Conservation (phyloP, 2,888 invertebrate genomes). For the Masnerella sp. region DNA sequence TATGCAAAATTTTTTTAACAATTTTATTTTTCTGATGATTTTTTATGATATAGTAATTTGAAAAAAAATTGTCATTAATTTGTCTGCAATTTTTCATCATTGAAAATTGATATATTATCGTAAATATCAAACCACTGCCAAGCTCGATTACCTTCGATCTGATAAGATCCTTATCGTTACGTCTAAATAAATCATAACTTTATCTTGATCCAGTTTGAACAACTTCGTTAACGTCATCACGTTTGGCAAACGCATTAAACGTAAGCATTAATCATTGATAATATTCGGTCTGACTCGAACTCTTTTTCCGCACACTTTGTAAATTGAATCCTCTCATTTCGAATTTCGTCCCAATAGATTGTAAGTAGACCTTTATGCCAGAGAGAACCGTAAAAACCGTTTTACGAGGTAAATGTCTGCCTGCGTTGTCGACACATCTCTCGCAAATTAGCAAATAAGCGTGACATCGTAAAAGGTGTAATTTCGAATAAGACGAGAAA, state of each 20-base stretch:
- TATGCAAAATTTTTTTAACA: too few relatives aligned
- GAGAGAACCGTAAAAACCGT: not conserved
- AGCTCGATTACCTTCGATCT: not conserved
- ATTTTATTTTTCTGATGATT: too few relatives aligned
- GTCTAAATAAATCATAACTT: slow-evolving; percentile 8
- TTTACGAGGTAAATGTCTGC: not conserved
- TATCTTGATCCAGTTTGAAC: slow-evolving; percentile 2
- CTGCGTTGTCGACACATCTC: slow-evolving; percentile 2
- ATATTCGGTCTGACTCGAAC: not conserved
- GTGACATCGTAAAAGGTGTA: slow-evolving; percentile 1
- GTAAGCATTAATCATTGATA: slow-evolving; percentile 8
- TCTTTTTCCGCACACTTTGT: not conserved
- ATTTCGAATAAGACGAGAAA: too few relatives aligned
- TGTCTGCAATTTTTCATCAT: too few relatives aligned
- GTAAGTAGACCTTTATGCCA: not conserved
- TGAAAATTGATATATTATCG: too few relatives aligned
- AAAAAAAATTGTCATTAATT: too few relatives aligned
- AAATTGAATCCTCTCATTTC: slow-evolving; percentile 1
- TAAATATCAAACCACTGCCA: not conserved
- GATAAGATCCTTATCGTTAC: not conserved
- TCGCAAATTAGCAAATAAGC: slow-evolving; percentile 6
- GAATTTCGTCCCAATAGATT: not conserved
- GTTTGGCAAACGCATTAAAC: not conserved
- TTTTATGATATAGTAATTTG: too few relatives aligned
- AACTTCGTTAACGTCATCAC: not conserved